Percentiles rank a stretch among this genome's conserved stretches.
phyloP scores from a whole-genome alignment of 2,113 vertebrate species.

The Megaptera novaeangliae region DNA sequence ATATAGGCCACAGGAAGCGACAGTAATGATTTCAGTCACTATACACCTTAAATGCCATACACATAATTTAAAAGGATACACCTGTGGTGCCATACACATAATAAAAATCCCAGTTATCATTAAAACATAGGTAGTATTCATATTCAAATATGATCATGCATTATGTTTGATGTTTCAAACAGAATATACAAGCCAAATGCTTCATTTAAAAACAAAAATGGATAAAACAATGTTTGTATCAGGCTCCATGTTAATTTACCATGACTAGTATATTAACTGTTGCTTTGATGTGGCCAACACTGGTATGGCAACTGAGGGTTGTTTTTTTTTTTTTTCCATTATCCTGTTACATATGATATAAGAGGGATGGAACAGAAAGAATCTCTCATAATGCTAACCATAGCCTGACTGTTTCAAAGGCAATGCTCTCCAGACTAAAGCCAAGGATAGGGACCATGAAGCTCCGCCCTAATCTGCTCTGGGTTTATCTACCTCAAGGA shows the following conservation, averaged over 20 bases:
- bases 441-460: accelerated
- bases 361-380: not conserved
- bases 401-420: not conserved
- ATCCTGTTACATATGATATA: not conserved
- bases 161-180: slow-evolving; percentile 29
- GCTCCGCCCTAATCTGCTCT: not conserved
- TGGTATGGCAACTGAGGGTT: not conserved
- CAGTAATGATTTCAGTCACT: slow-evolving; percentile 40
- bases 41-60: not conserved
- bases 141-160: not conserved
- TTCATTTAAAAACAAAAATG: slow-evolving; percentile 32
- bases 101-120: slow-evolving; percentile 1
- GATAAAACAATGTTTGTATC: not conserved
- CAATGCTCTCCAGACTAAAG: not conserved
- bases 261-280: not conserved
- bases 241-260: not conserved
- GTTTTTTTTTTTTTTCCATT: not conserved
- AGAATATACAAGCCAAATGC: not conserved
- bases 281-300: slow-evolving; percentile 7
- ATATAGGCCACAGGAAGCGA: slow-evolving; percentile 18
- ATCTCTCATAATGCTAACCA: not conserved
- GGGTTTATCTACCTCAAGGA: not conserved
- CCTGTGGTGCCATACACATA: not conserved
- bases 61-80: slow-evolving; percentile 33
- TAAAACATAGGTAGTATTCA: slow-evolving; percentile 13